phyloP scores from a whole-genome alignment of 2,113 vertebrate species.

The Charadrius vociferus region DNA sequence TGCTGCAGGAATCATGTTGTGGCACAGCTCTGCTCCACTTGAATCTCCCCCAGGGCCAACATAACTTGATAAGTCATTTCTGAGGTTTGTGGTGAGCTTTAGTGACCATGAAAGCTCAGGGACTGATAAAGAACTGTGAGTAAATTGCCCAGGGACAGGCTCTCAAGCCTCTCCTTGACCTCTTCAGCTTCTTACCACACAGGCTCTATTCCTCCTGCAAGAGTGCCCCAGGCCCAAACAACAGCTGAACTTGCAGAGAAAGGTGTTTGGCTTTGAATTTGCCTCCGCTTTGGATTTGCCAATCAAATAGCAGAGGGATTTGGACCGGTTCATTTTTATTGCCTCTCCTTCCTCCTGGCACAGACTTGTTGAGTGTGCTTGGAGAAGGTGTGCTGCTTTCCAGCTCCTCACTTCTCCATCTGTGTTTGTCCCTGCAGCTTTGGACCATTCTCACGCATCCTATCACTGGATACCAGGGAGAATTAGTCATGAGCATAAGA shows the following conservation, averaged over 20 bases:
- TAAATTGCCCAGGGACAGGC: neutral
- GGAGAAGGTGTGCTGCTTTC: neutral
- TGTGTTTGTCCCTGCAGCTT: neutral
- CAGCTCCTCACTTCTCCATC: neutral
- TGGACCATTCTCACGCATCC: neutral
- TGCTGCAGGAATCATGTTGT: neutral
- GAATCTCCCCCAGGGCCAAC: neutral
- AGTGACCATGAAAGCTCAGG: neutral
- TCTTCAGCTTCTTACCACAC: neutral
- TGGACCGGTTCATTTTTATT: neutral
- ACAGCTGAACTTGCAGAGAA: neutral
- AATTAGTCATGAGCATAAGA: fast-evolving
- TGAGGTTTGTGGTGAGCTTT: neutral
- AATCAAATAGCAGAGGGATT: neutral
- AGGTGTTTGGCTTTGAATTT: neutral
- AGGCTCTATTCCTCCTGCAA: neutral
- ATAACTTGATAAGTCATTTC: neutral
- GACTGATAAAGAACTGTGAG: neutral
- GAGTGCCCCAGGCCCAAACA: neutral
- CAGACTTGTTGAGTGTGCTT: neutral
- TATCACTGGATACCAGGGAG: neutral
- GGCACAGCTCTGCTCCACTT: neutral
- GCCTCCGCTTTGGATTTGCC: neutral
- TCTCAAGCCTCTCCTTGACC: neutral
- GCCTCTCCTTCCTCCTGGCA: neutral